These are phyloP conservation scores for Labeo calbasu DNA, from an alignment of 2,797 vertebrate species.

Conservation along the genomic window DNA sequence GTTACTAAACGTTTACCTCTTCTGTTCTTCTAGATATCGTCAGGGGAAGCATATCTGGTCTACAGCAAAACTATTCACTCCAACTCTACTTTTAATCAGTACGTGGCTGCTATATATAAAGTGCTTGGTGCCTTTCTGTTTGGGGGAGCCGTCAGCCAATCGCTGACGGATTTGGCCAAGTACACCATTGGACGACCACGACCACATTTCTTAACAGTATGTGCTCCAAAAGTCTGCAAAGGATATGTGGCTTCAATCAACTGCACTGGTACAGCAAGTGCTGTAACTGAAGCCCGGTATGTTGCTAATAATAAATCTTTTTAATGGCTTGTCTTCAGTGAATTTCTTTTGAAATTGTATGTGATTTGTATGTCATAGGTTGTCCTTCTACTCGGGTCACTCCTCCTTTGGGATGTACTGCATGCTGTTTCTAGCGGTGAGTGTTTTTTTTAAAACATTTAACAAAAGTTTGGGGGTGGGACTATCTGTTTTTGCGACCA, in stretches of 20 bases:
- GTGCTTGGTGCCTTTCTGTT: slow-evolving; percentile 92
- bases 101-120: slow-evolving; percentile 90
- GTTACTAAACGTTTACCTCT: not conserved
- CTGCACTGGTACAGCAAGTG: slow-evolving; percentile 80
- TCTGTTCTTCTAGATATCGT: slow-evolving; percentile 70
- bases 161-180: slow-evolving; percentile 92
- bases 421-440: slow-evolving; percentile 96
- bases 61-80: slow-evolving; percentile 87
- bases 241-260: slow-evolving; percentile 82
- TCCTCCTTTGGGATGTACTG: slow-evolving; percentile 98
- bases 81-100: slow-evolving; percentile 89
- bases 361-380: slow-evolving; percentile 70
- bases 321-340: not conserved
- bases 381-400: slow-evolving; percentile 97
- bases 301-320: not conserved
- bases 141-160: slow-evolving; percentile 87
- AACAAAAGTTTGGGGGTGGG: not conserved
- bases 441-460: slow-evolving; percentile 63
- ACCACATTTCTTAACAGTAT: slow-evolving; percentile 89
- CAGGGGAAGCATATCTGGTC: slow-evolving; percentile 86
- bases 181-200: slow-evolving; percentile 91
- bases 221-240: slow-evolving; percentile 78
- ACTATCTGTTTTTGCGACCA: not conserved
- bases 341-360: not conserved
- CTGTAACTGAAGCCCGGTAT: slow-evolving; percentile 88